These are phyloP conservation scores for cattle (Bos taurus) DNA, from an alignment of 2,113 vertebrate genomes.

Conservation along the genomic window ARS-UCD2.0 NC_037336.1:22403501-22404000, in stretches of 20 bases:
- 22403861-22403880: not conserved
- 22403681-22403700: not conserved
- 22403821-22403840: not conserved
- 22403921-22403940: not conserved
- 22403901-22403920: not conserved
- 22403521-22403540: not conserved
- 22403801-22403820: not conserved
- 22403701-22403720: not conserved
- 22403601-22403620: not conserved
- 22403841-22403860: not conserved
- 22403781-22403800: not conserved
- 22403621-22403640: not conserved
- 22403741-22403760: not conserved
- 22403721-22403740: not conserved
- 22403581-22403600: not conserved
- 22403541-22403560: not conserved
- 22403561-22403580: accelerated
- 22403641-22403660: not conserved
- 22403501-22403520: not conserved
- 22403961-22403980: not conserved
- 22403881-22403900: not conserved
- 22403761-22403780: not conserved
- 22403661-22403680: not conserved
- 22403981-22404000: not conserved
- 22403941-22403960: not conserved